Conservation (phyloP, 2,888 invertebrate species). For the Syrista parreyssii region DNA sequence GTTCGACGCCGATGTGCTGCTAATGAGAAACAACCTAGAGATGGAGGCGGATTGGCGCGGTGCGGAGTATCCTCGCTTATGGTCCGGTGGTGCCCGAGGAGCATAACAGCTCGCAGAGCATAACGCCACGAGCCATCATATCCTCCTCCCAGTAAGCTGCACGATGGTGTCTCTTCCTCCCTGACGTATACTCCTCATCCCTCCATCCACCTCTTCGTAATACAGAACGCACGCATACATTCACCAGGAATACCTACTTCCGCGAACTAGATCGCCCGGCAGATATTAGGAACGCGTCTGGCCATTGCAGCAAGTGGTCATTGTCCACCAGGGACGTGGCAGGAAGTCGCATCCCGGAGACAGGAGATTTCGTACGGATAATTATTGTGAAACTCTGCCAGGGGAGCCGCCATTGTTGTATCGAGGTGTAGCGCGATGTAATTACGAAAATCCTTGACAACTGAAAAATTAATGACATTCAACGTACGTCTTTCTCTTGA, state of each 20-base stretch:
- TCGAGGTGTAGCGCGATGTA: conserved; percentile 47
- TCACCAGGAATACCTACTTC: conserved; percentile 49
- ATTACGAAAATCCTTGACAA: conserved; percentile 8
- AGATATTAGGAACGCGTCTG: conserved; percentile 54
- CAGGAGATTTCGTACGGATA: conserved; percentile 56
- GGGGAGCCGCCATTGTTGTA: conserved; percentile 42
- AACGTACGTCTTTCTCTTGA: background rate
- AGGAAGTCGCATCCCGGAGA: conserved; percentile 49
- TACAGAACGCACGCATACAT: conserved; percentile 32
- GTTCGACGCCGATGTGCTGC: conserved; percentile 61
- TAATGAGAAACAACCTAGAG: conserved; percentile 55
- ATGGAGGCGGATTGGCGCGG: conserved; percentile 30
- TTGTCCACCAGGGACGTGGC: conserved; percentile 51
- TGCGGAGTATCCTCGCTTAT: conserved; percentile 61
- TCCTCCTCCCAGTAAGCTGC: conserved; percentile 59
- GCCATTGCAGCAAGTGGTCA: conserved; percentile 59
- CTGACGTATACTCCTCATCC: conserved; percentile 33
- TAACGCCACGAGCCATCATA: conserved; percentile 66
- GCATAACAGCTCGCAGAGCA: conserved; percentile 64
- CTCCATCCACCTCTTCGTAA: conserved; percentile 22
- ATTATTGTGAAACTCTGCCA: conserved; percentile 48
- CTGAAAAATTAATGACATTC: background rate
- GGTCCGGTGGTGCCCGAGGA: conserved; percentile 64
- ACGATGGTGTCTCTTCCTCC: conserved; percentile 19
- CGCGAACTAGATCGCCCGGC: conserved; percentile 58